Evolutionary conservation across 2,888 invertebrate species (phyloP), one percentile per base, ranked within the genome.

Genomic region (Oscheius onirici): DNA sequence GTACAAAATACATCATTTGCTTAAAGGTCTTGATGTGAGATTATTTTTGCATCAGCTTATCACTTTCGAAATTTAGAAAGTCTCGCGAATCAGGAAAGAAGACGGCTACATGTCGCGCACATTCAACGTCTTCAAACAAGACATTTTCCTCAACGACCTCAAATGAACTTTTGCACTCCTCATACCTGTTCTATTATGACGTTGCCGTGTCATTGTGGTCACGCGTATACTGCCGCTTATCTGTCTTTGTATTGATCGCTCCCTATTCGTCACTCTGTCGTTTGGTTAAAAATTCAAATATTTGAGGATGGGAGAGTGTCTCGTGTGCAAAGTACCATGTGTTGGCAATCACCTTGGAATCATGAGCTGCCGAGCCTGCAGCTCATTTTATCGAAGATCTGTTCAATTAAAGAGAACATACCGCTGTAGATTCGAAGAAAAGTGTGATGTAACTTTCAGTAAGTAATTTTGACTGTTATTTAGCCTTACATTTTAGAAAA

Each of bases 111-210:
- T 79, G 52, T 75, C 79, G 8, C 75, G 73, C 26, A 79, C 79
- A 49, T 79, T 79, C 72, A 79, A 79, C 61, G 77, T 79, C 34
- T 79, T 79, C 69, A 79, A 79, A 58, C 73, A 69, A 24, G 79
- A 79, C 51, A 72, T 79, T 65, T 79, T 74, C 69, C 75, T 76
- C 55, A 74, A 73, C 57, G 76, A 75, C 66, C 74, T 79, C 52
- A 76, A 73, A 51, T 75, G 74, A 72, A 63, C 34, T 15, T 15
- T 63, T 63, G 34, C 15, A 26, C 49, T 34, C 49, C 46, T 34
- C 44, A 73, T 77, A 55, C 75, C 75, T 58, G 77, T 77, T 54
- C 72, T 43, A 57, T 55, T 63, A 52, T 55, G 60, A 40, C 44
- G 28, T 49, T 17, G 20, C 10, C 61, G 46, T 51, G 40, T 22